Percentiles rank a stretch among this genome's conserved stretches.
Evolutionary conservation across 1,140 invertebrate genomes (phyloP).

Genomic region (Drosophila sulfurigaster): DNA sequence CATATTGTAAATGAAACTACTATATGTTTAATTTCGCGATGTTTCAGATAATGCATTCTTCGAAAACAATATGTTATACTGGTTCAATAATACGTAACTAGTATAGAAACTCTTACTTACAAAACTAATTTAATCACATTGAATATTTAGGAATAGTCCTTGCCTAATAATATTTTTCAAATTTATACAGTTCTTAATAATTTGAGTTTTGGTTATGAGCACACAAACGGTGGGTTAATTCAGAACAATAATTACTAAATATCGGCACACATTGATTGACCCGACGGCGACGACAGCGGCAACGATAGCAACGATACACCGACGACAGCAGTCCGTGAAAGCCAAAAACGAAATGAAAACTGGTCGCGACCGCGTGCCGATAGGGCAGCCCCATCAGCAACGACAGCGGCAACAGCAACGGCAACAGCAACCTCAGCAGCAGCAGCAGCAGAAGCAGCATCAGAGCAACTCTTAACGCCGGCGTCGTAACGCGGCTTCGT

Average conservation of each 20-base stretch:
- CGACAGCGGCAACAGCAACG: constrained; percentile 20
- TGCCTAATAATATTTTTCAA: constrained; percentile 7
- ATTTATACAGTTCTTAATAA: not conserved
- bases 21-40: not conserved
- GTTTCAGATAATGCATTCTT: not conserved
- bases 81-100: not conserved
- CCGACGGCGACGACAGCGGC: constrained; percentile 58
- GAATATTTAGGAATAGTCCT: constrained; percentile 4
- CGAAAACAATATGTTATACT: not conserved
- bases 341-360: constrained; percentile 77
- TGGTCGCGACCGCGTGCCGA: constrained; percentile 72
- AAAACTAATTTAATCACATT: constrained; percentile 16
- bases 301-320: constrained; percentile 26
- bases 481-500: constrained; percentile 34
- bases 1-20: constrained; percentile 44
- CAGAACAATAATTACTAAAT: constrained; percentile 30
- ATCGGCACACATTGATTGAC: constrained; percentile 45
- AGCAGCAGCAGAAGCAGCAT: constrained; percentile 27
- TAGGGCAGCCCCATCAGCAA: constrained; percentile 55
- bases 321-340: constrained; percentile 66
- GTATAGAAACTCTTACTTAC: not conserved
- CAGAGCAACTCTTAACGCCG: constrained; percentile 28
- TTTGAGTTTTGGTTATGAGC: not conserved
- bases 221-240: constrained; percentile 19
- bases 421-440: constrained; percentile 14